Evolutionary conservation across 2,797 vertebrate genomes (phyloP), one percentile per base, ranked within the genome.

Genomic region (Hydrolagus colliei): DNA sequence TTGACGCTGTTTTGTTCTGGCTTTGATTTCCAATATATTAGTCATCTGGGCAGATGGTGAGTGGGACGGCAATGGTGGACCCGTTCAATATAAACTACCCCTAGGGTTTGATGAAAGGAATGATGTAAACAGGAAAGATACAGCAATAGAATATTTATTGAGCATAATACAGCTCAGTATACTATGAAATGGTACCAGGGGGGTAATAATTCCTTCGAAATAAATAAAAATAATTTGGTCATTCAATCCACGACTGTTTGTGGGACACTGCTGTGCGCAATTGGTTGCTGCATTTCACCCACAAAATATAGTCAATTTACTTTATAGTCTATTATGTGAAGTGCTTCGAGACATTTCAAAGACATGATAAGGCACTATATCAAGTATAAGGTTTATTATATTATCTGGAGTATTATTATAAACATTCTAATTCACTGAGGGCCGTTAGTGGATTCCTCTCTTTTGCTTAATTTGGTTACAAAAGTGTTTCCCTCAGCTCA

Each of bases 101-200:
- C 41, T 86, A 89, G 92, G 94, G 91, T 89, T 91, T 89, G 90
- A 73, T 79, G 12, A 65, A 88, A 88, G 88, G 92, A 87, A 89
- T 86, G 88, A 91, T 88, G 92, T 91, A 93, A 95, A 96, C 92
- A 92, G 93, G 92, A 96, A 95, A 71, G 95, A 94, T 95, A 96
- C 95, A 95, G 93, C 94, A 94, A 95, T 92, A 93, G 93, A 96
- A 96, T 96, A 96, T 96, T 96, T 92, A 96, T 94, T 93, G 93
- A 93, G 88, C 91, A 91, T 90, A 87, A 68, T 89, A 92, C 91
- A 52, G 41, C 41, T 52, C 41, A 52, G 3, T 3, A 52, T 52
- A 52, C 41, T 52, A 52, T 3, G 41, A 52, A 52, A 52, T 52
- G 41, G 41, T 52, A 52, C 41, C 6, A 52, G 41, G 41, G 27